Conservation (phyloP, 2,113 vertebrate genomes). For the Percina caprodes region DNA sequence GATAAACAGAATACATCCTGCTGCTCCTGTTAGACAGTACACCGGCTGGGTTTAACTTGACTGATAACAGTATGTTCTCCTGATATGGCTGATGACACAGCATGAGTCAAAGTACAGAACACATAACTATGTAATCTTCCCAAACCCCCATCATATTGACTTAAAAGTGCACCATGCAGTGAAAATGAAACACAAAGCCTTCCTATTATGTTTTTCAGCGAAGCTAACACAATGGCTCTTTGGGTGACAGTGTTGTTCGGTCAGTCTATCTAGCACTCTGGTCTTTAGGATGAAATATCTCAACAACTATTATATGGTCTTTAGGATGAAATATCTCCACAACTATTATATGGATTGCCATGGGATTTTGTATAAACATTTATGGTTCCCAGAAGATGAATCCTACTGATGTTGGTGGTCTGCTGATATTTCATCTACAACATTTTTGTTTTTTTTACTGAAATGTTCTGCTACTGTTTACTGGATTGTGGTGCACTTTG, state of each 20-base stretch:
- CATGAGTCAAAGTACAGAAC: constrained; percentile 17
- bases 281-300: not conserved
- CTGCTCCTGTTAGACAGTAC: constrained; percentile 26
- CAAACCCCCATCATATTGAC: not conserved
- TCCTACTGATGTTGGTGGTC: not conserved
- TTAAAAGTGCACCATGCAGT: not conserved
- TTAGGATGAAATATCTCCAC: not conserved
- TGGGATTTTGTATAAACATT: not conserved
- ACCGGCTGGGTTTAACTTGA: constrained; percentile 30
- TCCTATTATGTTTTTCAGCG: not conserved
- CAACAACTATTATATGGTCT: not conserved
- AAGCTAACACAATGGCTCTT: not conserved
- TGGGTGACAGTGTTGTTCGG: not conserved
- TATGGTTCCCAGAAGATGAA: not conserved
- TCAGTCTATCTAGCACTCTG: not conserved
- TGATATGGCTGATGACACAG: not conserved
- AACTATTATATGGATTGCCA: not conserved
- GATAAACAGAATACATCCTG: constrained; percentile 39
- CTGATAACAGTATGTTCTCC: constrained; percentile 8
- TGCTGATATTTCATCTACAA: not conserved
- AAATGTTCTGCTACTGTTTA: not conserved
- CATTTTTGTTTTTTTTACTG: not conserved
- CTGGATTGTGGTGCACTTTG: not conserved
- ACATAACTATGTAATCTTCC: not conserved
- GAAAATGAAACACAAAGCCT: not conserved